These are phyloP conservation scores for Procambarus clarkii DNA, from an alignment of 1,140 invertebrate species.

Conservation along the genomic window DNA sequence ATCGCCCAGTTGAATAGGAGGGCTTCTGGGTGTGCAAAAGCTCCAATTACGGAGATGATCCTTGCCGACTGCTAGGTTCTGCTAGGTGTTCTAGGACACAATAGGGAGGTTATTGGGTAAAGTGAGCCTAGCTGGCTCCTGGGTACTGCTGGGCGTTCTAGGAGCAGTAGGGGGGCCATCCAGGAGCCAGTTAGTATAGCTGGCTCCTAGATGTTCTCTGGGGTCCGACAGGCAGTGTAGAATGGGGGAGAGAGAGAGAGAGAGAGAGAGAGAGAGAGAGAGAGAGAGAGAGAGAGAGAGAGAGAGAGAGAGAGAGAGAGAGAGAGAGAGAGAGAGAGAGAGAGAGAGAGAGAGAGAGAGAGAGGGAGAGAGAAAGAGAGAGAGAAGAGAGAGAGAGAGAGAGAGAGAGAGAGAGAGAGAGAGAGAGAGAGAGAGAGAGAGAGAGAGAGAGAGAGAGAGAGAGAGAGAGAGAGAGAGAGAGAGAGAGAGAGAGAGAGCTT, in stretches of 20 bases:
- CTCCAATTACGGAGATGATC: too few relatives aligned
- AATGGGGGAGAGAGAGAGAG: neutral
- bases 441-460: neutral
- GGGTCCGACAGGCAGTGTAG: neutral
- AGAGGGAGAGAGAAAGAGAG: neutral
- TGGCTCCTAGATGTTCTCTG: constrained; percentile 7
- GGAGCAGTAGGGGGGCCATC: constrained; percentile 14
- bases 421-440: constrained; percentile 10
- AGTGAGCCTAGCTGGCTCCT: neutral
- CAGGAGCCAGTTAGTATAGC: neutral
- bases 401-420: constrained; percentile 5
- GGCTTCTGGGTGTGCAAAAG: too few relatives aligned
- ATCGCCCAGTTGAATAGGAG: too few relatives aligned
- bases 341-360: constrained; percentile 2
- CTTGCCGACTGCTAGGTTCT: too few relatives aligned
- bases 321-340: neutral
- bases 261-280: neutral
- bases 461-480: neutral
- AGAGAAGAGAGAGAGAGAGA: neutral
- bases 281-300: neutral
- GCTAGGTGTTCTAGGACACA: neutral
- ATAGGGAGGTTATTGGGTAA: too few relatives aligned
- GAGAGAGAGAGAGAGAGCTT: neutral
- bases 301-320: neutral
- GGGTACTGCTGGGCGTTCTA: neutral